Evolutionary conservation across 2,113 vertebrate species (phyloP), one percentile per base, ranked within the genome.

Genomic region (Synchiropus splendidus): DNA sequence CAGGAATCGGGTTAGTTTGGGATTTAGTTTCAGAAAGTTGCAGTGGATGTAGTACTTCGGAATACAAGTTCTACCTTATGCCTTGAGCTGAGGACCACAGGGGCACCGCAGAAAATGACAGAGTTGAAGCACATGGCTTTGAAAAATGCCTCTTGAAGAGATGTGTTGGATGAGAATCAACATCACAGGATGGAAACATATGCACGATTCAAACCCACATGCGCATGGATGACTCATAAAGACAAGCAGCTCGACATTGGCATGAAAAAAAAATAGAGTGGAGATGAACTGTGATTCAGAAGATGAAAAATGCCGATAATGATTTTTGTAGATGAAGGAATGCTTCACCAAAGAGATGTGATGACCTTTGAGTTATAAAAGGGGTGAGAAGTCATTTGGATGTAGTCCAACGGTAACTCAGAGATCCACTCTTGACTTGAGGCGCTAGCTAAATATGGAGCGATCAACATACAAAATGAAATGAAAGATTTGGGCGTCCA

Each of bases 41-140:
- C n/a, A n/a, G n/a, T n/a, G n/a, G n/a, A n/a, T n/a, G n/a, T n/a
- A n/a, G n/a, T n/a, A n/a, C n/a, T n/a, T n/a, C n/a, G n/a, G n/a
- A 27, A 27, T 4, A 27, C 4, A 27, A 27, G 8, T 27, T 27
- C 21, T 5, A 27, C 21, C 8, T 27, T 27, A 27, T 8, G 4
- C 21, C 21, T 4, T 27, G 21, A 27, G 21, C 4, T 8, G 34
- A 1, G 35, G 31, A 51, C 54, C 31, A 38, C 42, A 40, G 67
- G 54, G 61, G 68, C 21, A 27, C 21, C 53, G 40, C 60, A 63
- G 61, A 42, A 21, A 58, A 51, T 55, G 54, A 61, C 51, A 38
- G 44, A 58, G 49, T 68, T 60, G 47, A 68, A 73, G 42, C 65
- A 41, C 46, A 48, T 51, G 51, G 58, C 38, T 77, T 47, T 60